Conservation (phyloP, 2,113 vertebrate species). For the Lycocorax pyrrhopterus region DNA sequence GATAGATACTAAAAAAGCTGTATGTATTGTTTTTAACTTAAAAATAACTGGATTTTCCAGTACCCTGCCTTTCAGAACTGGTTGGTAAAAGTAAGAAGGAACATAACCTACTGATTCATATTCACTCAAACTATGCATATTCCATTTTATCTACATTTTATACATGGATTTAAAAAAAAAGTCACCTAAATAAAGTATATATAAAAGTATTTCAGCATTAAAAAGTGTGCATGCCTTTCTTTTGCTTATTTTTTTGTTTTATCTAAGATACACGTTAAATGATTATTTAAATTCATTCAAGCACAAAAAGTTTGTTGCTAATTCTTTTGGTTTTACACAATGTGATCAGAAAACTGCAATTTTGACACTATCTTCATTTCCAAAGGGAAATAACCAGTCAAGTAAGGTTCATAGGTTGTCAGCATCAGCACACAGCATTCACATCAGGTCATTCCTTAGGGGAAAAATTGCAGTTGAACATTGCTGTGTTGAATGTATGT, state of each 20-base stretch:
- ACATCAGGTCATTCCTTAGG: neutral
- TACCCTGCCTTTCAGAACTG: neutral
- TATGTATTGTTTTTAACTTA: neutral
- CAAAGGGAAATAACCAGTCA: neutral
- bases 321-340: neutral
- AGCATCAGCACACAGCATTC: neutral
- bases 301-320: neutral
- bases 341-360: neutral
- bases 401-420: neutral
- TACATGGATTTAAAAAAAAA: neutral
- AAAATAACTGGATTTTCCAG: accelerated
- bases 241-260: neutral
- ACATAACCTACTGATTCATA: neutral
- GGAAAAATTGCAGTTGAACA: neutral
- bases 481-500: neutral
- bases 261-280: neutral
- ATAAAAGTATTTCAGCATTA: neutral
- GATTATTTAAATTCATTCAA: neutral
- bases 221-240: neutral
- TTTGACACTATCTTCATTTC: neutral
- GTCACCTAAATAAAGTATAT: neutral
- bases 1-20: neutral
- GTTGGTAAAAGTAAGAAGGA: neutral
- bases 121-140: neutral
- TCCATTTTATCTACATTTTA: neutral